Conservation (phyloP, 2,888 invertebrate genomes). For the Coelopa pilipes region DNA sequence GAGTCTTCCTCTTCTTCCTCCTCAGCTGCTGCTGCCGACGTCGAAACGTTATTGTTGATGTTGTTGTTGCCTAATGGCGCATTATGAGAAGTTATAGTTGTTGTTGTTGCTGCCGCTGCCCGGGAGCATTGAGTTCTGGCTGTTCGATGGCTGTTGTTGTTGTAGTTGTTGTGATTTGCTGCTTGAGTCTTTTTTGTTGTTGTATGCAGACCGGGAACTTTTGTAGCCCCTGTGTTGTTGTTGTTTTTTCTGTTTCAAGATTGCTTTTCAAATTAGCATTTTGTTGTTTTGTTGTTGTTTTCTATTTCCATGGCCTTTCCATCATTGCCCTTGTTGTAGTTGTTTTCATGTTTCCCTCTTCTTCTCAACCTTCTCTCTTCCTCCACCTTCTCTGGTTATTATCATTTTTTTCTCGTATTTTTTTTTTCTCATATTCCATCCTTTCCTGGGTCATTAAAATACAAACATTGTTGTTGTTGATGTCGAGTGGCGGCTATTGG, state of each 20-base stretch:
- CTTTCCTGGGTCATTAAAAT: conserved; percentile 18
- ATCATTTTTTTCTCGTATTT: neutral
- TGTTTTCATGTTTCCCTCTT: too few relatives aligned
- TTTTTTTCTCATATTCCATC: neutral
- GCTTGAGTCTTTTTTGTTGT: conserved; percentile 37
- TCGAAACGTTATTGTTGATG: neutral
- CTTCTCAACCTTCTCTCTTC: neutral
- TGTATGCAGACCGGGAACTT: neutral
- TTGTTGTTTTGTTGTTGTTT: conserved; percentile 12
- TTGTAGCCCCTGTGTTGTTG: neutral
- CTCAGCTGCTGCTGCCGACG: neutral
- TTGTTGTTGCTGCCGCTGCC: conserved; percentile 3
- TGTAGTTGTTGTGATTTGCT: too few relatives aligned
- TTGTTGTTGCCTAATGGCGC: conserved; percentile 26
- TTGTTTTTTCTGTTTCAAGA: neutral
- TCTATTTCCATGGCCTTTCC: conserved; percentile 6
- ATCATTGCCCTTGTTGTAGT: neutral
- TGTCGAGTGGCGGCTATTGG: too few relatives aligned
- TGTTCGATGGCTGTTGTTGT: conserved; percentile 27
- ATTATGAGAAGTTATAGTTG: conserved; percentile 18
- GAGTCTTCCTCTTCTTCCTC: neutral
- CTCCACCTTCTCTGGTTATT: conserved; percentile 3
- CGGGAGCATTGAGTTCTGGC: conserved; percentile 29
- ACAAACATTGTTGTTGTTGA: neutral
- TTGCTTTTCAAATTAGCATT: conserved; percentile 24